These are phyloP conservation scores for Melitaea athalia DNA, from an alignment of 2,888 invertebrate genomes.

Conservation along the genomic window DNA sequence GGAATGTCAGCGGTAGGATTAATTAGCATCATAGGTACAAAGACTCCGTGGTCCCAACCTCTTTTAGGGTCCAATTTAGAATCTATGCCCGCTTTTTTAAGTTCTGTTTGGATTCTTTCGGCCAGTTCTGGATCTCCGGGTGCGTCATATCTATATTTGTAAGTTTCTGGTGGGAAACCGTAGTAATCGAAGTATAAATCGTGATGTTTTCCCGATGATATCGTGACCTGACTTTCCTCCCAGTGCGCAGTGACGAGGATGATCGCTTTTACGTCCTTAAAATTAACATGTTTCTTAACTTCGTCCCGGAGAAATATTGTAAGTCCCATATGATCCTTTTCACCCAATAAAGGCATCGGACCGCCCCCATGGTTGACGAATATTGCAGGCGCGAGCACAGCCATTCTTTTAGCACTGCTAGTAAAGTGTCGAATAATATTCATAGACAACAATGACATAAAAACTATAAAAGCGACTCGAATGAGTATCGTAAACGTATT, in stretches of 20 bases:
- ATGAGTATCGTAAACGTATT: conserved; percentile 69
- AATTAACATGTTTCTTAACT: conserved; percentile 65
- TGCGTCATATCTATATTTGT: conserved; percentile 71
- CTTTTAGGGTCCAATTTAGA: conserved; percentile 66
- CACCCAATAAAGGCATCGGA: conserved; percentile 70
- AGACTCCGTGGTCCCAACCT: conserved; percentile 79
- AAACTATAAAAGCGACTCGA: conserved; percentile 70
- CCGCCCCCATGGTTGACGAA: conserved; percentile 78
- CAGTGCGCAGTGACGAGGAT: conserved; percentile 76
- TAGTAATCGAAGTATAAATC: conserved; percentile 75
- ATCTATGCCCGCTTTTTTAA: conserved; percentile 63
- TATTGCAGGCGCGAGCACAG: conserved; percentile 67
- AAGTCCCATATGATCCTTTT: conserved; percentile 66
- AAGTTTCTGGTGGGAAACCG: conserved; percentile 73
- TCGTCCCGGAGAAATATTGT: conserved; percentile 68
- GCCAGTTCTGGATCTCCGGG: conserved; percentile 70
- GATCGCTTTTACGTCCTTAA: conserved; percentile 68
- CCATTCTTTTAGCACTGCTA: conserved; percentile 62
- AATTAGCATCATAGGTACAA: conserved; percentile 77
- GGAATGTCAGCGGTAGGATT: conserved; percentile 71
- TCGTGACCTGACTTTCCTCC: conserved; percentile 68
- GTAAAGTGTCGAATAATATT: conserved; percentile 69
- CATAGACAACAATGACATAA: conserved; percentile 73
- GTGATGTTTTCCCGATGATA: conserved; percentile 71
- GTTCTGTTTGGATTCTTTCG: conserved; percentile 55